A percentile compares a stretch with the other conserved stretches of the same genome.
phyloP scores from a whole-genome alignment of 2,797 vertebrate species.

The Pseudocheirus occidentalis region DNA sequence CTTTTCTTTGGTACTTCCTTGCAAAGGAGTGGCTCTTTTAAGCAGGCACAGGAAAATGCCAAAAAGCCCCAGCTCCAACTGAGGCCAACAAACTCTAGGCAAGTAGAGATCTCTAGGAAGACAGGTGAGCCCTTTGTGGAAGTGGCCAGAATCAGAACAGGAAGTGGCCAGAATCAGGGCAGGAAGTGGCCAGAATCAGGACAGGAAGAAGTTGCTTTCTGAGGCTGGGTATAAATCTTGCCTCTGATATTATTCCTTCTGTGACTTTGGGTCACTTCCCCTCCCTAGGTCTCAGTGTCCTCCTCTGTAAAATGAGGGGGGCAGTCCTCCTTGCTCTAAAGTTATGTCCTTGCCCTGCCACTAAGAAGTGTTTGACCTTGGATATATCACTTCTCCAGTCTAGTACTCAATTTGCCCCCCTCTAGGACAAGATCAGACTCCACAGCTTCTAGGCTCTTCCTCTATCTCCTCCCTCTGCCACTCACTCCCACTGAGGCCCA shows the following conservation, averaged over 20 bases:
- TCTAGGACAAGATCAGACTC: not conserved
- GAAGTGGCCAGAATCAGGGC: not conserved
- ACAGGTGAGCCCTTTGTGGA: not conserved
- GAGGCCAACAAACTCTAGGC: not conserved
- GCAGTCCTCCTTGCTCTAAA: not conserved
- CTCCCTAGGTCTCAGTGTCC: not conserved
- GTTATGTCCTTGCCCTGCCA: not conserved
- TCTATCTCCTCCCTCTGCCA: not conserved
- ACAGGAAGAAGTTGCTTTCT: not conserved
- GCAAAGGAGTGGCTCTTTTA: not conserved
- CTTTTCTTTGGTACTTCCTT: not conserved
- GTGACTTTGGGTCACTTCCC: not conserved
- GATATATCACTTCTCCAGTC: not conserved
- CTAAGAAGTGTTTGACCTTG: not conserved
- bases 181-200: not conserved
- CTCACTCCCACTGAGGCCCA: not conserved
- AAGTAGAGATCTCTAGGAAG: not conserved
- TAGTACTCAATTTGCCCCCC: not conserved
- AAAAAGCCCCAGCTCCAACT: not conserved
- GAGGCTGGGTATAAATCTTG: not conserved
- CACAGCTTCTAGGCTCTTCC: not conserved
- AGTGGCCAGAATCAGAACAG: not conserved
- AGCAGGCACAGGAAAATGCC: not conserved
- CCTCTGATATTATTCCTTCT: not conserved
- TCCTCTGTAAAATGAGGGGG: not conserved